Conservation (phyloP, 2,888 invertebrate genomes). For the Arrhopalites spinosus region DNA sequence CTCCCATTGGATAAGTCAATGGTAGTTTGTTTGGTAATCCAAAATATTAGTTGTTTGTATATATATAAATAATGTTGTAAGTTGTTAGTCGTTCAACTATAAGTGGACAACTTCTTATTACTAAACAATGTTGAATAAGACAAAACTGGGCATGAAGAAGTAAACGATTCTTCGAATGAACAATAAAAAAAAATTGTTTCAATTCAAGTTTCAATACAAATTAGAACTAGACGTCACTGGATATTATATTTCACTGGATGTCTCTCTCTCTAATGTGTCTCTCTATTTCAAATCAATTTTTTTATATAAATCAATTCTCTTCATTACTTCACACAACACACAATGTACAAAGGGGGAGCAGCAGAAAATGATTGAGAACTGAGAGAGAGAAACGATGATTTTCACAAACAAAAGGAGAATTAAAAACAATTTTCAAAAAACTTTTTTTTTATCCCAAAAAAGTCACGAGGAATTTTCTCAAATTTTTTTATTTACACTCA, state of each 20-base stretch:
- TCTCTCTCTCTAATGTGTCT: background rate
- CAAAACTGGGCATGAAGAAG: conserved; percentile 31
- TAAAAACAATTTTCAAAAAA: too few species aligned
- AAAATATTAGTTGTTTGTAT: background rate
- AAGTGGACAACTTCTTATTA: conserved; percentile 21
- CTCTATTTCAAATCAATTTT: background rate
- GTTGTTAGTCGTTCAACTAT: conserved; percentile 4
- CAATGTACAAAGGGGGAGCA: too few species aligned
- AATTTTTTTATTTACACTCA: too few species aligned
- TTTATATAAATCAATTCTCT: background rate
- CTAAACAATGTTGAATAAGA: background rate
- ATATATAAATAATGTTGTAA: background rate
- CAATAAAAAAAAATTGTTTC: conserved; percentile 4
- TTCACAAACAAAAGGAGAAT: background rate
- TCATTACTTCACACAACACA: too few species aligned
- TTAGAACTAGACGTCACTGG: conserved; percentile 25
- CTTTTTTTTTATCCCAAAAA: too few species aligned
- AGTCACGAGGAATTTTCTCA: too few species aligned
- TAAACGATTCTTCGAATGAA: conserved; percentile 34
- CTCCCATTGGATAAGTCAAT: conserved; percentile 8
- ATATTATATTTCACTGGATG: conserved; percentile 11
- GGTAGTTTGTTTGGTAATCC: conserved; percentile 14
- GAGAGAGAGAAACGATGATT: too few species aligned
- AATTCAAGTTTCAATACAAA: background rate
- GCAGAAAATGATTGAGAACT: too few species aligned